Evolutionary conservation across 2,888 invertebrate genomes (phyloP), one percentile per base, ranked within the genome.

Genomic region (Crioceris asparagi): DNA sequence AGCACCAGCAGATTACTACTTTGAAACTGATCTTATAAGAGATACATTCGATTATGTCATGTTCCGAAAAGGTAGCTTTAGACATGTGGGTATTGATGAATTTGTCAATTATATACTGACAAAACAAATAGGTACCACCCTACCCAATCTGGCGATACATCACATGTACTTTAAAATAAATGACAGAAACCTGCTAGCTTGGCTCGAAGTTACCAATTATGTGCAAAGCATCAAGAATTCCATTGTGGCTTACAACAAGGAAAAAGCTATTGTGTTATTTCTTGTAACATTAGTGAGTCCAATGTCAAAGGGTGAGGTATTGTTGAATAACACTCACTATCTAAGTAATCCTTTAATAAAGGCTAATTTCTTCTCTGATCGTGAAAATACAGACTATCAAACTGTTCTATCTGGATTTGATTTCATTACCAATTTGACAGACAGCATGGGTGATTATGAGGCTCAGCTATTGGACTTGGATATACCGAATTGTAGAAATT

Each of bases 301-400:
- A 0, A 55, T 59, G 39, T 69, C 68, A 10, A 39, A 46, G n/a
- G 70, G 70, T 0, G 48, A 57, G 17, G 10, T 71, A 2, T 46
- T 61, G 30, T 57, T 81, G 14, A 63, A 64, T 29, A 68, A 68
- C 12, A 55, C 56, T 2, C 60, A 75, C 53, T 74, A 75, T 1
- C 29, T 45, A 6, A 43, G 47, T 17, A 47, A 57, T 29, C 57
- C 57, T 0, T 45, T 39, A 7, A 59, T 34, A 35, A 64, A 72
- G 47, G 68, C 77, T 1, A 78, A 79, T 52, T 82, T 80, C 54
- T 67, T 83, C 23, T 55, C 63, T 1, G 68, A 76, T 17, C 50
- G 58, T 0, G 43, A 47, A 0, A 41, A 47, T 14, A 60, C 32
- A 4, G 51, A 53, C 31, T 60, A 40, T 18, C 21, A 40, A 2